Evolutionary conservation across 2,113 vertebrate genomes (phyloP).

Genomic region (Dinomys branickii): DNA sequence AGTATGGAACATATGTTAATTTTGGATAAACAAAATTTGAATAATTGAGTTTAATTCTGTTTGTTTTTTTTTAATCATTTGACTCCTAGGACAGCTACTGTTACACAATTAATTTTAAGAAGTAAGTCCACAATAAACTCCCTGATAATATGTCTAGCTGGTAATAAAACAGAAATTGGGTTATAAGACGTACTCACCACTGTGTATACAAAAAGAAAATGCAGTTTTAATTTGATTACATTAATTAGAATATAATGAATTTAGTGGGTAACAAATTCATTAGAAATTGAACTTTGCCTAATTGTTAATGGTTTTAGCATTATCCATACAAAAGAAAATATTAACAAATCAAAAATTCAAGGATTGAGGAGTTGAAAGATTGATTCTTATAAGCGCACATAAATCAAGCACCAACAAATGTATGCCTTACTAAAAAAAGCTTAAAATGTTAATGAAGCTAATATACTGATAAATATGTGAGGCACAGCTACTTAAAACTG

Average conservation of each 20-base stretch:
- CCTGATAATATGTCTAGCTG: conserved; percentile 70
- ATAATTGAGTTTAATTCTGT: conserved; percentile 71
- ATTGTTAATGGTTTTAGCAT: conserved; percentile 77
- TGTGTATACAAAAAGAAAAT: conserved; percentile 77
- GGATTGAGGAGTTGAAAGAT: conserved; percentile 42
- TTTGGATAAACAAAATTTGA: conserved; percentile 66
- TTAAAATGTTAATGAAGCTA: conserved; percentile 60
- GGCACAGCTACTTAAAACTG: conserved; percentile 66
- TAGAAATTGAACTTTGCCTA: conserved; percentile 75
- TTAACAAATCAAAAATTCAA: conserved; percentile 61
- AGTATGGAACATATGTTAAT: conserved; percentile 57
- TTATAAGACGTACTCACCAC: conserved; percentile 74
- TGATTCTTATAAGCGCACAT: conserved; percentile 51
- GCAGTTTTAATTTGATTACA: conserved; percentile 81
- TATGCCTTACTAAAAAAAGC: conserved; percentile 46
- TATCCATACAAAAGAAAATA: conserved; percentile 72
- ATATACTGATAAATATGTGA: conserved; percentile 50
- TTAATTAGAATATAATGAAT: conserved; percentile 80
- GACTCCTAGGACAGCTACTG: conserved; percentile 67
- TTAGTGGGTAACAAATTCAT: conserved; percentile 77
- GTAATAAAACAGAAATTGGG: conserved; percentile 78
- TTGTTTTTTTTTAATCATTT: conserved; percentile 40
- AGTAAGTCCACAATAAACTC: conserved; percentile 72
- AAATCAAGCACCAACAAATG: conserved; percentile 49
- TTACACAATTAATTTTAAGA: conserved; percentile 67